Conservation (phyloP, 2,113 vertebrate species). For the Brachyhypopomus gauderio region DNA sequence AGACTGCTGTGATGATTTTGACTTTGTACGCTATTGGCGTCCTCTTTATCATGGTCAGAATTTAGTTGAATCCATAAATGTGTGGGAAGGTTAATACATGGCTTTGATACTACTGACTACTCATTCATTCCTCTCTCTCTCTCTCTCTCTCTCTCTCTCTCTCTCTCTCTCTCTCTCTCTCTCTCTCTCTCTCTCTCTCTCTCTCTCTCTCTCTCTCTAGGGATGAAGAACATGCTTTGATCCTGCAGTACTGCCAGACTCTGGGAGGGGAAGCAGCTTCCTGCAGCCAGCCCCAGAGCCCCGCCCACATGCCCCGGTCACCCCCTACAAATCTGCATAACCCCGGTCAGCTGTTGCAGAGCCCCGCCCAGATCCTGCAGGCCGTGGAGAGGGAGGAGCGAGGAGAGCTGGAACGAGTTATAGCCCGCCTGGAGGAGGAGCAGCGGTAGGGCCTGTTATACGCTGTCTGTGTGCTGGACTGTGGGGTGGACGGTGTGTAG, state of each 20-base stretch:
- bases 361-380: conserved; percentile 94
- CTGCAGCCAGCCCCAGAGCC: conserved; percentile 91
- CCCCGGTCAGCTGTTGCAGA: conserved; percentile 83
- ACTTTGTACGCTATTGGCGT: too few relatives aligned
- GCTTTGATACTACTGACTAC: too few relatives aligned
- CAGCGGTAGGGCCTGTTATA: conserved; percentile 78
- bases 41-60: too few relatives aligned
- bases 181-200: conserved; percentile 40
- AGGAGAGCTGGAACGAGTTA: conserved; percentile 89
- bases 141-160: conserved; percentile 39
- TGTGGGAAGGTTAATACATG: too few relatives aligned
- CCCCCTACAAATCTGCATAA: conserved; percentile 68
- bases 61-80: too few relatives aligned
- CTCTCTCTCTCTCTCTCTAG: conserved; percentile 65
- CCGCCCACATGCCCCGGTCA: conserved; percentile 71
- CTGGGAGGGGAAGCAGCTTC: conserved; percentile 88
- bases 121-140: not conserved
- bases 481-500: too few relatives aligned
- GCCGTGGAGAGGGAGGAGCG: conserved; percentile 92
- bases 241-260: conserved; percentile 96
- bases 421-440: conserved; percentile 92
- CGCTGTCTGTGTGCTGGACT: not conserved
- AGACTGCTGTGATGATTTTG: too few relatives aligned
- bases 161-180: conserved; percentile 21
- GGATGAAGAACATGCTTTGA: conserved; percentile 95